A percentile compares a stretch with the other conserved stretches of the same genome.
phyloP scores from a whole-genome alignment of 2,797 vertebrate genomes.

The Salarias fasciatus region DNA sequence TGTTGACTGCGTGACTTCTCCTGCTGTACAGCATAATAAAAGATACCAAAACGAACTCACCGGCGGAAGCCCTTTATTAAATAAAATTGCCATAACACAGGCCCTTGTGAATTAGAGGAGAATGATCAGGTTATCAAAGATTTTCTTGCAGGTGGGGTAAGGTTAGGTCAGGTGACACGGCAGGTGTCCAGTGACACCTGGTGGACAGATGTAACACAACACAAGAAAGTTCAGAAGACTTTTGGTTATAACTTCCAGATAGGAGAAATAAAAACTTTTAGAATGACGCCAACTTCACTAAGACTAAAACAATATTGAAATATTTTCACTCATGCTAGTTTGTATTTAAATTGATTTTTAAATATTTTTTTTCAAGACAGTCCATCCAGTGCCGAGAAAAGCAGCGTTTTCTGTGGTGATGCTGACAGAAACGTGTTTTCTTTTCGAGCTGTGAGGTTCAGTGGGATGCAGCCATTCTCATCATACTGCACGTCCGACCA shows the following conservation, averaged over 20 bases:
- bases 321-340: not conserved
- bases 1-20: too few relatives aligned
- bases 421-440: too few relatives aligned
- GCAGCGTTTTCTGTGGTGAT: not conserved
- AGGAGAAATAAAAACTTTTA: not conserved
- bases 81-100: too few relatives aligned
- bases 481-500: constrained; percentile 6
- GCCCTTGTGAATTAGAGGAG: too few relatives aligned
- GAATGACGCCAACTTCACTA: not conserved
- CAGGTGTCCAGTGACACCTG: not conserved
- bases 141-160: too few relatives aligned
- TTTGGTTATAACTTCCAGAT: not conserved
- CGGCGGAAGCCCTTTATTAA: too few relatives aligned
- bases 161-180: not conserved
- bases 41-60: too few relatives aligned
- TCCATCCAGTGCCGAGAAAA: not conserved
- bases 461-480: constrained; percentile 5
- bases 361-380: not conserved
- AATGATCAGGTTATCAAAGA: too few relatives aligned
- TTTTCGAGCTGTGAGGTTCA: not conserved
- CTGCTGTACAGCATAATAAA: too few relatives aligned
- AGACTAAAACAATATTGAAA: not conserved
- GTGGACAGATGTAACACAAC: not conserved
- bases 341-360: not conserved
- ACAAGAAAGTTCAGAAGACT: not conserved